Evolutionary conservation across 1,140 invertebrate species (phyloP), one percentile per base, ranked within the genome.

Genomic region (Drosophila lacteicornis): DNA sequence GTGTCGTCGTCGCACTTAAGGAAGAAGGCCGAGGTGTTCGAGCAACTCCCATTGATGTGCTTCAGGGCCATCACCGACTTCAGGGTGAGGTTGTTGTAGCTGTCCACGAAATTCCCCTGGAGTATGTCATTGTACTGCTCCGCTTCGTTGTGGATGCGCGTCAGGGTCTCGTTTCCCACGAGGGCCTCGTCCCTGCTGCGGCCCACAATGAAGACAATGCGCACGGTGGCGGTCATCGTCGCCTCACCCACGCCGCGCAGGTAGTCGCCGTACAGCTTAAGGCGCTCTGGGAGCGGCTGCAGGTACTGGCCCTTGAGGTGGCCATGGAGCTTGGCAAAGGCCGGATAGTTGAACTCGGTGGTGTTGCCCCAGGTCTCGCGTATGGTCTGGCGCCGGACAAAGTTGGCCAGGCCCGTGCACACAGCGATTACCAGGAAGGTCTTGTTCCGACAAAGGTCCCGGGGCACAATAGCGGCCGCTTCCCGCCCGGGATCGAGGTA

Each of bases 11-110:
- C 97, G 5, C 96, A 95, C 93, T 98, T 98, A 91, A 97, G 94
- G 2, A 98, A 93, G 92, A 95, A 97, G 53, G 94, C 95, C 4
- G 94, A 94, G 40, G 91, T 86, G 11, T 91, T 93, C 50, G 93
- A 91, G 87, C 96, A 97, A 75, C 95, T 94, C 9, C 93, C 93
- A 2, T 93, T 95, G 7, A 96, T 95, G 95, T 97, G 97, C 91
- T 98, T 98, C 46, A 98, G 93, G 92, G 97, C 94, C 95, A 97
- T 96, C 15, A 97, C 95, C 17, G 96, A 97, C 92, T 99, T 99
- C 8, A 98, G 92, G 0, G 98, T 99, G 55, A 99, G 93, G 94
- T 99, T 99, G 91, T 97, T 97, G 92, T 99, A 99, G 1, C 96
- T 96, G 92, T 99, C 98, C 12, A 96, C 88, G 91, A 98, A 99